Base-by-base conservation (phyloP, 2,888 invertebrate genomes). In the Thera britannica region DNA sequence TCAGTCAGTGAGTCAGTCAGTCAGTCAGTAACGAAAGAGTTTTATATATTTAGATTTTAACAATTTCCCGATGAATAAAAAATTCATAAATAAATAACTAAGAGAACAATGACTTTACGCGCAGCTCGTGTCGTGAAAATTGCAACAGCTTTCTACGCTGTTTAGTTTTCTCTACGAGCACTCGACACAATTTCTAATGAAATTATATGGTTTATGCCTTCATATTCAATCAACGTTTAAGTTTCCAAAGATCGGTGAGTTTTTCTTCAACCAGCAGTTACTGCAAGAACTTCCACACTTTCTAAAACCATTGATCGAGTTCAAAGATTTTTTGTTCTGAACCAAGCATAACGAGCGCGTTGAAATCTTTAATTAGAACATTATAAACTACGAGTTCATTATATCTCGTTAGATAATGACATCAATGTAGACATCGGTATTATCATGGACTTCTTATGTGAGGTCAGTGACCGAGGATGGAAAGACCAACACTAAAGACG, bases 111-210 rank as follows among this genome's bases (percentile, higher is more conserved):
- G 52, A 7, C 56, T 49, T 46, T 12, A 52, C 23, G 34, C 55
- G 46, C 23, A 23, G 23, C 62, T 52, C 49, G 61, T 60, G 44
- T 68, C 61, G 67, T 72, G 69, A 71, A 73, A 75, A 77, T 54
- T 48, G 58, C 54, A 48, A 34, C 44, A 71, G 64, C 70, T 80
- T 79, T 80, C 79, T 77, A 80, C 63, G 51, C 34, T 71, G 72
- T 72, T 46, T 73, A 72, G 77, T 76, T 79, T 79, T 77, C 78
- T 74, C 72, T 68, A 51, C 58, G 67, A 71, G 65, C 68, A 60
- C 69, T 49, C 34, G 56, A n/a, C 57, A 56, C 56, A 41, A 49
- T 65, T 68, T 64, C 66, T 54, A 51, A 35, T 52, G 60, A 62
- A 69, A 62, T 67, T 71, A 71, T 66, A 60, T 62, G 55, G 55